Evolutionary conservation across 2,888 invertebrate genomes (phyloP).

Genomic region (Elgonia sp.): DNA sequence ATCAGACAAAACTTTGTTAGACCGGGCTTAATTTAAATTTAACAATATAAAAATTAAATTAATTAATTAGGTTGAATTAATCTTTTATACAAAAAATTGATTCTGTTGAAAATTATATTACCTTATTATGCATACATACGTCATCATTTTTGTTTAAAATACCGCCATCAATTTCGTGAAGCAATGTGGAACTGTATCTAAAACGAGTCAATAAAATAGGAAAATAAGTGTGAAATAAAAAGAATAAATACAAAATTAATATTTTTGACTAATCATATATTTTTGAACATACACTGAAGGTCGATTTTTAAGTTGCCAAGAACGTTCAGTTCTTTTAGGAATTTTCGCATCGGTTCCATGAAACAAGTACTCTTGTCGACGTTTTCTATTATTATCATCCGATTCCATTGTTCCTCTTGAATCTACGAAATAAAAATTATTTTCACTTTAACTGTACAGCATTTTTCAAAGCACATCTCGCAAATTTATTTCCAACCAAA

Average conservation of each 20-base stretch:
- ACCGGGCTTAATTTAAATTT: no score
- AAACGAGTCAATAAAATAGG: background rate
- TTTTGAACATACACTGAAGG: background rate
- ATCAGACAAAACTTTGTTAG: no score
- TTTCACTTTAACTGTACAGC: no score
- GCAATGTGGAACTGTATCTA: background rate
- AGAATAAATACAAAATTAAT: background rate
- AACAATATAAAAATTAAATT: no score
- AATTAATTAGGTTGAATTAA: no score
- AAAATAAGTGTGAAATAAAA: background rate
- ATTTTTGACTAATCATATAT: background rate
- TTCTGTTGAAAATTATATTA: no score
- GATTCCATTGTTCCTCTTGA: background rate
- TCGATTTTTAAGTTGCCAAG: background rate
- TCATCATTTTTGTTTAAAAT: background rate
- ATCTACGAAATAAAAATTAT: background rate
- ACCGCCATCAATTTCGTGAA: background rate
- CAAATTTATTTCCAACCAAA: no score
- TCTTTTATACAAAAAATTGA: background rate
- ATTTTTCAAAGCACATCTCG: no score
- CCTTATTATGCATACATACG: background rate
- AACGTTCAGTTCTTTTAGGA: slow-evolving; percentile 1
- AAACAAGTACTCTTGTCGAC: background rate
- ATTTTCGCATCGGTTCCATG: background rate
- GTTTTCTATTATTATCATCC: background rate